Evolutionary conservation across 2,113 vertebrate species (phyloP).

Genomic region (Sinocyclocheilus anshuiensis): DNA sequence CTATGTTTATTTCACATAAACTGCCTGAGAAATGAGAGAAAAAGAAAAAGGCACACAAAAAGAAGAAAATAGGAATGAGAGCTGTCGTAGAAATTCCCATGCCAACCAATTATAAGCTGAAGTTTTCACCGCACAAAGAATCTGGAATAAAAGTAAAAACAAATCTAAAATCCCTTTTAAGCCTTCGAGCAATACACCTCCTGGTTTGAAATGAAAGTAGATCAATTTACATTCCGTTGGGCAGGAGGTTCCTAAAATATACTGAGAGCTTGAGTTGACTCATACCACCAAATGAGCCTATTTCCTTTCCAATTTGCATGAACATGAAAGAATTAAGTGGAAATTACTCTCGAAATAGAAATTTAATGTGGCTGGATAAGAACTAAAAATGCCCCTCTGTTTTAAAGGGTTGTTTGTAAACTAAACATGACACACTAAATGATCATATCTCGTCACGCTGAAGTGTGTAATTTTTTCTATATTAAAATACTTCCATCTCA

Average conservation of each 20-base stretch:
- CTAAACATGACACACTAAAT: slow-evolving; percentile 18
- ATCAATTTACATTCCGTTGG: slow-evolving; percentile 22
- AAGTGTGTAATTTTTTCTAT: background rate
- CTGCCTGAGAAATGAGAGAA: slow-evolving; percentile 60
- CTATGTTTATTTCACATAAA: slow-evolving; percentile 79
- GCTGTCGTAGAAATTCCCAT: slow-evolving; percentile 52
- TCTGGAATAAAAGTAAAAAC: slow-evolving; percentile 38
- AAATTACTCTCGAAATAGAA: slow-evolving; percentile 43
- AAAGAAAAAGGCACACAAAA: slow-evolving; percentile 20
- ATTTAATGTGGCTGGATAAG: slow-evolving; percentile 12
- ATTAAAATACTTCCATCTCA: slow-evolving; percentile 2
- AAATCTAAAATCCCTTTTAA: slow-evolving; percentile 44
- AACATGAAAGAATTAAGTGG: slow-evolving; percentile 47
- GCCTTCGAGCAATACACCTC: slow-evolving; percentile 18
- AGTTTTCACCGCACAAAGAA: slow-evolving; percentile 45
- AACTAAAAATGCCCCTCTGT: slow-evolving; percentile 3
- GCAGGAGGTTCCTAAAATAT: slow-evolving; percentile 27
- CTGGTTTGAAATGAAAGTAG: slow-evolving; percentile 40
- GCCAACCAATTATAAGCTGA: slow-evolving; percentile 50
- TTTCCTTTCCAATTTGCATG: slow-evolving; percentile 57
- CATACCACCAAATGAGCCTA: slow-evolving; percentile 30
- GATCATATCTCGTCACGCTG: background rate
- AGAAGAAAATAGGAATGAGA: slow-evolving; percentile 29
- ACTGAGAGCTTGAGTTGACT: slow-evolving; percentile 46
- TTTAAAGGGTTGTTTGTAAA: slow-evolving; percentile 28